Base-by-base conservation (phyloP, 1,140 invertebrate species). In the Leptinotarsa lineolata region DNA sequence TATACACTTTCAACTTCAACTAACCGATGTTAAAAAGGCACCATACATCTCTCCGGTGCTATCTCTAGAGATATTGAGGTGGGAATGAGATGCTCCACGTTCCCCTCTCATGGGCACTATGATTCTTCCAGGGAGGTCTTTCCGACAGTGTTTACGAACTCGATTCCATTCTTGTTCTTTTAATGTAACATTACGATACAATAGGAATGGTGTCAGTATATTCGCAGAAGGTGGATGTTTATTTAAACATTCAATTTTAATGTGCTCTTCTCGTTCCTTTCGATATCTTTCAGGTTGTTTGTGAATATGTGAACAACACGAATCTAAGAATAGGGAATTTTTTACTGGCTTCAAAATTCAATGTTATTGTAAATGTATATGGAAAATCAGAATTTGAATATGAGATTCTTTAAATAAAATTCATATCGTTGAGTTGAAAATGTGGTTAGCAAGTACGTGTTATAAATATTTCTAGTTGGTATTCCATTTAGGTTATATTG, bases 21-120 rank as follows among this genome's bases (percentile, higher is more conserved):
- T 58, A 68, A 81, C 80, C 80, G 80, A 80, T 81, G 80, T 81
- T 81, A 81, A 81, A 81, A 79, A 80, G 77, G 74, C 77, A 73
- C 80, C 79, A 81, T 81, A 78, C 77, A 81, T 81, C 79, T 81
- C 74, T 70, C 74, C 73, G 72, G 74, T 75, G 75, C 72, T 77
- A 77, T 78, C 78, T 79, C 78, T 66, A 72, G 78, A 79, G 78
- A 79, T 79, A 74, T 74, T 64, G 78, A 75, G 76, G 78, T 78
- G 78, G 78, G 78, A 79, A 79, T 77, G 78, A 78, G 72, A 76
- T 60, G 77, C 74, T 72, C 64, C 77, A 68, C 68, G 77, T 74
- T 79, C 75, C 76, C 79, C 80, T 81, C 80, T 81, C 80, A 70
- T 64, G 80, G 80, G 80, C 80, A 68, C 79, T 75, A 81, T 81